Conservation (phyloP, 2,797 vertebrate species). For the Muraenolepis orangiensis region DNA sequence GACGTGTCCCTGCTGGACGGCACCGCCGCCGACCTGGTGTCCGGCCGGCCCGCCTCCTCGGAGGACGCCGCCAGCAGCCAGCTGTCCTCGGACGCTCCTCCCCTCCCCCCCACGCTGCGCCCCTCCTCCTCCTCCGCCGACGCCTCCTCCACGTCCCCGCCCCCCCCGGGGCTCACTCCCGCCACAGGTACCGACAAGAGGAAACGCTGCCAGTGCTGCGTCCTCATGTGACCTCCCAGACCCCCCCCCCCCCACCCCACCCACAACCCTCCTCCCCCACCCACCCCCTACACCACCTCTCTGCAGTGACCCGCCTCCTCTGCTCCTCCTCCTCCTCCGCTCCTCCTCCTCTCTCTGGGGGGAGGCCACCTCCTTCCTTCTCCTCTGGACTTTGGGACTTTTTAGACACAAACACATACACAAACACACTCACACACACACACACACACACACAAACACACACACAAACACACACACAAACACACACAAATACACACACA, state of each 20-base stretch:
- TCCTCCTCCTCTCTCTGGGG: slow-evolving; percentile 47
- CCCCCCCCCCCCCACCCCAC: slow-evolving; percentile 29
- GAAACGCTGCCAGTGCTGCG: slow-evolving; percentile 98
- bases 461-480: background rate
- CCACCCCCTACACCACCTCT: too few species aligned
- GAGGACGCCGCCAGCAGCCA: slow-evolving; percentile 86
- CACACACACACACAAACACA: slow-evolving; percentile 16
- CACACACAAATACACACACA: slow-evolving; percentile 10
- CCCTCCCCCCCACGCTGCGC: slow-evolving; percentile 57
- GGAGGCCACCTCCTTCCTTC: slow-evolving; percentile 52
- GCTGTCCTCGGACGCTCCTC: slow-evolving; percentile 92
- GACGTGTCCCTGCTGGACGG: slow-evolving; percentile 89
- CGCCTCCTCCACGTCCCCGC: slow-evolving; percentile 41
- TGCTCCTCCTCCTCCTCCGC: slow-evolving; percentile 49
- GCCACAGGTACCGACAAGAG: slow-evolving; percentile 86
- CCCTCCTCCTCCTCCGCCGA: slow-evolving; percentile 58
- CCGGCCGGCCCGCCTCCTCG: slow-evolving; percentile 78
- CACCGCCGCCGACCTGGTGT: slow-evolving; percentile 93
- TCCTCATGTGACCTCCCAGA: slow-evolving; percentile 92
- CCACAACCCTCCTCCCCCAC: slow-evolving; percentile 58
- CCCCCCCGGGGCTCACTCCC: slow-evolving; percentile 77
- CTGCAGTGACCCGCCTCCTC: slow-evolving; percentile 63
- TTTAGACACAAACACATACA: slow-evolving; percentile 61
- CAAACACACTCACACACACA: slow-evolving; percentile 43
- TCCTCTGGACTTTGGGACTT: slow-evolving; percentile 83